Conservation (phyloP, 2,113 vertebrate species). For the Solea senegalensis region DNA sequence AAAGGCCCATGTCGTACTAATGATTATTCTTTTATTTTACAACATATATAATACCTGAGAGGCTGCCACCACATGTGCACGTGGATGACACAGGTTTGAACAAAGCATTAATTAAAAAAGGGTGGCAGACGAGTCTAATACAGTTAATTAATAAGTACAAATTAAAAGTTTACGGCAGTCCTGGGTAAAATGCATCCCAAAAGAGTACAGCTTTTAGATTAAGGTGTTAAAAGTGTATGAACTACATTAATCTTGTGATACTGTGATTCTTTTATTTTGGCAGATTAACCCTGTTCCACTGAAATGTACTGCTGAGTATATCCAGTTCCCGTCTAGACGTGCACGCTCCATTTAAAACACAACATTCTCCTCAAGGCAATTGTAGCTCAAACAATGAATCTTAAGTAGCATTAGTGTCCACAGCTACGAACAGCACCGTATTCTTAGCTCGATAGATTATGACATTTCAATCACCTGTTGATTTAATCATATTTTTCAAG, state of each 20-base stretch:
- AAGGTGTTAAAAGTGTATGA: background rate
- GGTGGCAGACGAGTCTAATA: constrained; percentile 6
- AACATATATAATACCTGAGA: constrained; percentile 6
- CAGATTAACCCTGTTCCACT: background rate
- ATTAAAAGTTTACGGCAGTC: background rate
- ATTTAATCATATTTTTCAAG: no score
- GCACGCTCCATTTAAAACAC: background rate
- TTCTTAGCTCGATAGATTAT: no score
- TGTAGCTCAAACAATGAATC: background rate
- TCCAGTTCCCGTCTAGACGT: background rate
- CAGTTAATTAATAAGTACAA: constrained; percentile 10
- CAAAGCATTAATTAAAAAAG: constrained; percentile 23
- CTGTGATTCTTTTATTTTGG: background rate
- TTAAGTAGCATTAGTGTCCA: no score
- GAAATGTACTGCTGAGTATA: background rate
- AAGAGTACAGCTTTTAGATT: background rate
- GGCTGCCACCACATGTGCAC: constrained; percentile 9
- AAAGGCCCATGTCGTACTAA: constrained; percentile 28
- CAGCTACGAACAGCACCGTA: no score
- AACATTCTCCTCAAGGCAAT: background rate
- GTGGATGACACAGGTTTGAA: constrained; percentile 29
- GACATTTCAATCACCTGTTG: no score
- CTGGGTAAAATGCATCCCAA: background rate
- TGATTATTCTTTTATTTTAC: constrained; percentile 34
- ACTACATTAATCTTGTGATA: background rate